A percentile compares a stretch with the other conserved stretches of the same genome.
Evolutionary conservation across 2,797 vertebrate species (phyloP).

Genomic region (Enteromius trimaculatus): DNA sequence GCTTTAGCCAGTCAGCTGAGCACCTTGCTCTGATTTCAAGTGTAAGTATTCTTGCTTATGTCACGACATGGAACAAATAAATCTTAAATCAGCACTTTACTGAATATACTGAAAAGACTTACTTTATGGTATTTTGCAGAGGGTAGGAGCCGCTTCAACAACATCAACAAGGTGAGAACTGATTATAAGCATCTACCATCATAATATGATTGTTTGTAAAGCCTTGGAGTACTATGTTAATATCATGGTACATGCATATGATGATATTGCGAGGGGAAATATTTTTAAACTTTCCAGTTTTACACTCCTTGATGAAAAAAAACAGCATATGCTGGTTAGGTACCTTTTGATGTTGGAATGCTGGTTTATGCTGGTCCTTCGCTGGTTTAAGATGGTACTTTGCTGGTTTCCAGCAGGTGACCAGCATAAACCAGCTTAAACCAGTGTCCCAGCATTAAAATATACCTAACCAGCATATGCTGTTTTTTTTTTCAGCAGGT

Average conservation of each 20-base stretch:
- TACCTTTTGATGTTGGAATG: no score
- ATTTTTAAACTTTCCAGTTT: not conserved
- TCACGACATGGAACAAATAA: not conserved
- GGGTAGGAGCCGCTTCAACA: conserved; percentile 24
- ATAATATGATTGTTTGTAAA: not conserved
- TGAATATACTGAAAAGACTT: not conserved
- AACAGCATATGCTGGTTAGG: no score
- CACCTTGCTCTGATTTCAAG: conserved; percentile 81
- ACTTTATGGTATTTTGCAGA: conserved; percentile 43
- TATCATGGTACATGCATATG: not conserved
- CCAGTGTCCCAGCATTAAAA: no score
- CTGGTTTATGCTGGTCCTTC: no score
- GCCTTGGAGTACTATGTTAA: not conserved
- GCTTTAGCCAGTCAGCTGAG: conserved; percentile 91
- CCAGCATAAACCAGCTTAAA: no score
- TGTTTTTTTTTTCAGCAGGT: no score
- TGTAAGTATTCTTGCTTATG: conserved; percentile 71
- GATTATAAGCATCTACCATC: not conserved
- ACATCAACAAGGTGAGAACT: conserved; percentile 47
- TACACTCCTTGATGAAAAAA: not conserved
- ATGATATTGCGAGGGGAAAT: not conserved
- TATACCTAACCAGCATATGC: no score
- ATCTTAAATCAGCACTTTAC: not conserved
- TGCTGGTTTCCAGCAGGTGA: no score
- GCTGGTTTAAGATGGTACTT: no score